Base-by-base conservation (phyloP, 37 sponge, comb jelly and placozoan species). In the Chondrosia reniformis region DNA sequence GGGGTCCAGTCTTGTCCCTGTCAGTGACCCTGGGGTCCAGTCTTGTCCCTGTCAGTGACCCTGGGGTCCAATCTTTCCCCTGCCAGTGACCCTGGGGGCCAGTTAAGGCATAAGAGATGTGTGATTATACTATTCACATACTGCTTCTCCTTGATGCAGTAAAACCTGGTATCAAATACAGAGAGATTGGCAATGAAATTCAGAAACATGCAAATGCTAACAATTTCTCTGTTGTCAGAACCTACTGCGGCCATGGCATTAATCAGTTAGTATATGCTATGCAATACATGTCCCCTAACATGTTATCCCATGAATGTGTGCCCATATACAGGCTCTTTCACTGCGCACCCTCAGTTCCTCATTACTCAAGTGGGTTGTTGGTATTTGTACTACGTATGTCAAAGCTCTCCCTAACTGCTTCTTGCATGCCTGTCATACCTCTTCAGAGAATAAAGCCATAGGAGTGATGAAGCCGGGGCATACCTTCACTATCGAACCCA, bases 181-280 rank as follows among this genome's bases (percentile, higher is more conserved):
- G 97, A 17, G 91, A 97, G 38, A 57, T 97, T 63, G 97, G 97
- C 15, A 82, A 84, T 76, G 87, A 85, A 59, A 97, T 97, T 52
- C 94, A 93, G 83, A 77, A 55, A 36, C 92, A 93, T 67, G 94
- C 92, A 6, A 85, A 85, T 32, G 45, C 77, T 25, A 85, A 87
- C 30, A 92, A 89, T 15, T 93, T 69, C 76, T 86, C 88, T 72
- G 97, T 97, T 1, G 97, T 97, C 33, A 74, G 85, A 76, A 88
- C 88, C 22, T 97, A 97, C 81, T 97, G 97, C 81, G 97, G 97
- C 1, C 97, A 97, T 56, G 97, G 97, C 33, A 97, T 97, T 54
- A 86, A 97, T 63, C 86, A 88, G 92, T 91, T 55, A 86, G 87
- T 13, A 8, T 31, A 3, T 24, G 5, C 38, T 75, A 27, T 62